Evolutionary conservation across 2,888 invertebrate genomes (phyloP).

Genomic region (Caenorhabditis afra): DNA sequence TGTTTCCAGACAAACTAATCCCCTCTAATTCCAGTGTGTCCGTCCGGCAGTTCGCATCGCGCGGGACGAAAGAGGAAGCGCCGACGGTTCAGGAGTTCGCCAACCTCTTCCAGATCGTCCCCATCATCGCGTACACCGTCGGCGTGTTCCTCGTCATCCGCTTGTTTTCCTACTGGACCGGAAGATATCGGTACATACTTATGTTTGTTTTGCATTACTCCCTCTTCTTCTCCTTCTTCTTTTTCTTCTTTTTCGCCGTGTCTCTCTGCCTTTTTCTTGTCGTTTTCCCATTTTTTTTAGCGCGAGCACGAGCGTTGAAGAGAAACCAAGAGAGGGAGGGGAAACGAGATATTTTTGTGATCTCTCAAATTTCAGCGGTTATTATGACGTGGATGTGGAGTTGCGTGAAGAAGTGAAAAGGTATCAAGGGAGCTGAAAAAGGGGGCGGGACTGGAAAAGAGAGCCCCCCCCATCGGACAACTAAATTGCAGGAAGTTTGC

Average conservation of each 20-base stretch:
- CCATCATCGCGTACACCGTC: conserved; percentile 38
- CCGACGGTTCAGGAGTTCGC: conserved; percentile 16
- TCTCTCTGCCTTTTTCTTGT: neutral
- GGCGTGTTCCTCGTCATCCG: conserved; percentile 38
- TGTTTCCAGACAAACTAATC: neutral
- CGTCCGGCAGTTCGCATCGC: conserved; percentile 15
- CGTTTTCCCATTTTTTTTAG: too few species aligned
- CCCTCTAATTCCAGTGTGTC: conserved; percentile 21
- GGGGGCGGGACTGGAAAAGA: too few species aligned
- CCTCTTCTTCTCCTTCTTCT: neutral
- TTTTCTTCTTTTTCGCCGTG: neutral
- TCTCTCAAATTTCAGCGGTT: conserved; percentile 48
- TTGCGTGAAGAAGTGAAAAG: conserved; percentile 26
- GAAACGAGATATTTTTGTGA: conserved; percentile 12
- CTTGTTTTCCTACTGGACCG: conserved; percentile 40
- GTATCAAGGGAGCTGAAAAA: conserved; percentile 1
- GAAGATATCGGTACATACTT: conserved; percentile 51
- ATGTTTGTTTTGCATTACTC: conserved; percentile 29
- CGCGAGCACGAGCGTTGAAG: neutral
- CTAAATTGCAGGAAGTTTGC: conserved; percentile 26
- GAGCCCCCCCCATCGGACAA: neutral
- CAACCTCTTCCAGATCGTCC: conserved; percentile 35
- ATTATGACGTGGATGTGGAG: conserved; percentile 54
- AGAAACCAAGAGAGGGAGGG: neutral
- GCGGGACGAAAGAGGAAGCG: neutral